Evolutionary conservation across 2,113 vertebrate species (phyloP).

Genomic region (Urocynchramus pylzowi): DNA sequence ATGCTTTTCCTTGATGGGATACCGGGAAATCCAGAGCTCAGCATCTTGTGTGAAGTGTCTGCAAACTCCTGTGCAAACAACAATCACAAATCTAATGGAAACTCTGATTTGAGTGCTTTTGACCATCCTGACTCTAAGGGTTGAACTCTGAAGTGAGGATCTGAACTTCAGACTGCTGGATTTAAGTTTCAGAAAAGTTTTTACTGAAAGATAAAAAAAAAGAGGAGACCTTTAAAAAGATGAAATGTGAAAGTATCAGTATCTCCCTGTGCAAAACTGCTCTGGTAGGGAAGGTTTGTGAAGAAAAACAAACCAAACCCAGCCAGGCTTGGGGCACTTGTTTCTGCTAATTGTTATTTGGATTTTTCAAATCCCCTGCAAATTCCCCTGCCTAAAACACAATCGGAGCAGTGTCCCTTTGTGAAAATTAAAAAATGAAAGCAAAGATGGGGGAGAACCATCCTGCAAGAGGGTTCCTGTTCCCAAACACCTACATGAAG

Average conservation of each 20-base stretch:
- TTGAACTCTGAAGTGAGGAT: not conserved
- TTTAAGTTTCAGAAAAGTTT: not conserved
- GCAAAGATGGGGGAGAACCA: not conserved
- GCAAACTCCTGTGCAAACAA: not conserved
- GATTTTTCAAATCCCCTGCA: not conserved
- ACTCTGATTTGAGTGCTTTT: not conserved
- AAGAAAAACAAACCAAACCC: not conserved
- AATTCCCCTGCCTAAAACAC: not conserved
- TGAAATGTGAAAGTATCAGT: not conserved
- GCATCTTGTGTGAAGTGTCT: not conserved
- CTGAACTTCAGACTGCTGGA: not conserved
- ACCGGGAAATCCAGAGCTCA: not conserved
- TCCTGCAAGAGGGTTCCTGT: not conserved
- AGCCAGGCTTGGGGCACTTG: not conserved
- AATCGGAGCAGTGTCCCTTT: not conserved
- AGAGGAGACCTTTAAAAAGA: not conserved
- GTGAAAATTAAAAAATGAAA: not conserved
- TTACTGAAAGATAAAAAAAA: not conserved
- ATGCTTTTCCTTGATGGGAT: not conserved
- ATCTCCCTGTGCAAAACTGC: not conserved
- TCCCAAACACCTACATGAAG: not conserved
- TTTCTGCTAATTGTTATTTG: not conserved
- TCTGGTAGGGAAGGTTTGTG: not conserved
- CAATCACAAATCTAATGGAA: not conserved
- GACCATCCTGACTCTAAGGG: not conserved